A percentile compares a stretch with the other conserved stretches of the same genome.
phyloP scores from a whole-genome alignment of 2,113 vertebrate species.

The Mus pahari region DNA sequence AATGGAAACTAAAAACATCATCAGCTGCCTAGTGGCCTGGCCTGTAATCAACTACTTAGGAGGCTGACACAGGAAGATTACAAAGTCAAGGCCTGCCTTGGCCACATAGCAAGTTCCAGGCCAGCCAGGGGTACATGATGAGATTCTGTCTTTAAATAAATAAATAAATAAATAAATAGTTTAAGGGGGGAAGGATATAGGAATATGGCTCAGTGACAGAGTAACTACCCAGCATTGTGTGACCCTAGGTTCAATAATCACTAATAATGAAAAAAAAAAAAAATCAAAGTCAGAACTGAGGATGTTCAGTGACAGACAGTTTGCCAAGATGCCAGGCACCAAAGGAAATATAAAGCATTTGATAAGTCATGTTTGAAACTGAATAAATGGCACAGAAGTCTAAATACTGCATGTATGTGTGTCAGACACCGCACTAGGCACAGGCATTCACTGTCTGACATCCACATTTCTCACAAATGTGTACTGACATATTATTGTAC shows the following conservation, averaged over 20 bases:
- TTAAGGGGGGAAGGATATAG: neutral
- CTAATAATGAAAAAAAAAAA: neutral
- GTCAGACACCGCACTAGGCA: neutral
- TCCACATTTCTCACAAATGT: neutral
- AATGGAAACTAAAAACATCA: constrained; percentile 23
- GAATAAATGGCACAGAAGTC: neutral
- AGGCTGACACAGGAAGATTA: neutral
- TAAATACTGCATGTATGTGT: constrained; percentile 32
- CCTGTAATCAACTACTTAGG: neutral
- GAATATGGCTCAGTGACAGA: neutral
- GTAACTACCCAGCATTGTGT: neutral
- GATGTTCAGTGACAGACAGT: neutral
- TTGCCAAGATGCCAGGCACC: neutral
- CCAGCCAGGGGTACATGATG: neutral
- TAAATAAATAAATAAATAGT: neutral
- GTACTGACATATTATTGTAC: constrained; percentile 1
- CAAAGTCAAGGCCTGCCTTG: neutral
- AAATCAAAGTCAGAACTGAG: neutral
- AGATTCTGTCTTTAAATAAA: neutral
- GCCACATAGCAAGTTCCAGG: neutral
- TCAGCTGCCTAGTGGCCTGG: neutral
- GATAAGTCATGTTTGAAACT: neutral
- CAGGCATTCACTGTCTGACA: constrained; percentile 22
- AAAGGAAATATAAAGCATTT: constrained; percentile 19
- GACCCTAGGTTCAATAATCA: neutral